Conservation (phyloP, 2,113 vertebrate species). For the Misgurnus mizolepis region DNA sequence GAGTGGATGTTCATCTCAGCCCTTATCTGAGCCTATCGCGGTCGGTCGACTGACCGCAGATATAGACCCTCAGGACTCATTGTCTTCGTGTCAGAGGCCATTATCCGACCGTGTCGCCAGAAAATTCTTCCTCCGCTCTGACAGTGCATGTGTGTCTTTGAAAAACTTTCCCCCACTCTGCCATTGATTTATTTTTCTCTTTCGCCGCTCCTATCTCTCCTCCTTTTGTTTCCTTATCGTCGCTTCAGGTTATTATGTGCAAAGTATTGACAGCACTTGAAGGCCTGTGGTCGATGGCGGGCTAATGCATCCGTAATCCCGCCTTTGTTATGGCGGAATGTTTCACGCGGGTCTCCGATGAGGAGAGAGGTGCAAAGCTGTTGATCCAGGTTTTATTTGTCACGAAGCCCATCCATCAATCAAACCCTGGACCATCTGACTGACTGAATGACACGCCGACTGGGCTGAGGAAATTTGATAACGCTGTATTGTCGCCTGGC, state of each 20-base stretch:
- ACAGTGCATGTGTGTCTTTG: slow-evolving; percentile 31
- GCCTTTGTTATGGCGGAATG: slow-evolving; percentile 96
- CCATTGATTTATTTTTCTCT: slow-evolving; percentile 94
- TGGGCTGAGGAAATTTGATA: slow-evolving; percentile 99
- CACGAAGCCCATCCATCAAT: slow-evolving; percentile 98
- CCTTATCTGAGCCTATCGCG: slow-evolving; percentile 41
- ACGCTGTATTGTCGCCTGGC: slow-evolving; percentile 92
- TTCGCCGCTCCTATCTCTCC: slow-evolving; percentile 72
- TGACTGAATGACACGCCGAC: slow-evolving; percentile 94
- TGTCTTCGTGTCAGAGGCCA: slow-evolving; percentile 79
- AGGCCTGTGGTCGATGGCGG: slow-evolving; percentile 89
- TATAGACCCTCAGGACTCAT: slow-evolving; percentile 72
- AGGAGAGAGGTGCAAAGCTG: slow-evolving; percentile 89
- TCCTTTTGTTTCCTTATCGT: slow-evolving; percentile 99
- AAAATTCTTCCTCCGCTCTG: slow-evolving; percentile 36
- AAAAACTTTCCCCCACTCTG: slow-evolving; percentile 52
- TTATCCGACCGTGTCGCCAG: slow-evolving; percentile 76
- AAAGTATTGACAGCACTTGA: slow-evolving; percentile 96
- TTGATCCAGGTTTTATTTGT: slow-evolving; percentile 96
- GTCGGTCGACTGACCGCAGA: slow-evolving; percentile 62
- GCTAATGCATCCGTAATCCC: slow-evolving; percentile 99
- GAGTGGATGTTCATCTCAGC: slow-evolving; percentile 13
- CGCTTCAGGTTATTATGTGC: slow-evolving; percentile 98
- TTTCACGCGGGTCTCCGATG: slow-evolving; percentile 87
- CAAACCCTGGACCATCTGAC: slow-evolving; percentile 82